Base-by-base conservation (phyloP, 2,113 vertebrate species). In the Corvus cornix region DNA sequence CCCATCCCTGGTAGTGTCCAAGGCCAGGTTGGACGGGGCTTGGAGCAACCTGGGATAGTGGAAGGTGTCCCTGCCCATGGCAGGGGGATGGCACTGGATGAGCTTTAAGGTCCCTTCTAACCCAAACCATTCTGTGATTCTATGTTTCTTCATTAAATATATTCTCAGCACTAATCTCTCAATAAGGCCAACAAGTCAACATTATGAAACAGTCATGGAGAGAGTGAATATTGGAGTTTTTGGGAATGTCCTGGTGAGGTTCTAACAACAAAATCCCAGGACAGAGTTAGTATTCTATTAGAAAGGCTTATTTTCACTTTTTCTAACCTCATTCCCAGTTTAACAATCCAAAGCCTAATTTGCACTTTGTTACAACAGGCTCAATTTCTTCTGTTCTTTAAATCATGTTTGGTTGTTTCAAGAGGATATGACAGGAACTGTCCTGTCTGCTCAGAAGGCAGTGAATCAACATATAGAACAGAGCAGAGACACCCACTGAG, bases 21-120 rank as follows among this genome's bases (percentile, higher is more conserved):
- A 20, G 23, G 10, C 12, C 27, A 33, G 23, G 18, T 0, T 59
- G 15, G 27, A 52, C 0, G 0, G 7, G 18, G 4, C 6, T 16
- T 39, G 37, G 27, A 66, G 8, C 12, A 44, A 0, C 3, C 13
- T 67, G 60, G 18, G 6, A 4, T 2, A 28, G 13, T 26, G 37
- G 23, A 30, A 74, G 3, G 2, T 33, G 22, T 19, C 22, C 15
- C 37, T 35, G 26, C 4, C 8, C 11, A 19, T 23, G 15, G 14
- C 31, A 58, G 11, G 37, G 9, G 1, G 3, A 37, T 24, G n/a
- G 19, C 1, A 39, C 2, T 17, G 13, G 5, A 10, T 46, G 19
- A 52, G 11, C 6, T 46, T 44, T 44, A 60, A 67, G 11, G 7
- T n/a, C 4, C 2, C 13, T 39, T 81, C 22, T 7, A 74, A 49